Evolutionary conservation across 2,113 vertebrate genomes (phyloP).

Genomic region (Elachura formosa): DNA sequence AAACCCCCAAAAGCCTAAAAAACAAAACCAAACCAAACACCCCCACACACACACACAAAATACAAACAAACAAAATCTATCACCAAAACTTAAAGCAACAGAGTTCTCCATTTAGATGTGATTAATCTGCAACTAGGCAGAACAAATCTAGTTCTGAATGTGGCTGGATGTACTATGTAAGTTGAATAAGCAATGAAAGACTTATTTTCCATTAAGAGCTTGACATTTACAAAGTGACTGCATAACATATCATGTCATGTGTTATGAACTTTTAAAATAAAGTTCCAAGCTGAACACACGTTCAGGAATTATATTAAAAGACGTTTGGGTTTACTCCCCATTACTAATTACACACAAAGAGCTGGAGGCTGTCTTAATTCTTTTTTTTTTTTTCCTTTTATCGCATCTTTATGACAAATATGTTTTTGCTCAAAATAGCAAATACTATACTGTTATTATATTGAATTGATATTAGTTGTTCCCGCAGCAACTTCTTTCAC

Average conservation of each 20-base stretch:
- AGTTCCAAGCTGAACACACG: not conserved
- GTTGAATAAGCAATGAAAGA: not conserved
- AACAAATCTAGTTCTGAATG: not conserved
- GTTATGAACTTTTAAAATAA: constrained; percentile 3
- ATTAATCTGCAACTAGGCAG: not conserved
- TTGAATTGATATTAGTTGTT: not conserved
- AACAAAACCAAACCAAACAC: not conserved
- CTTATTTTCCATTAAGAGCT: not conserved
- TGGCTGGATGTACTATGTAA: not conserved
- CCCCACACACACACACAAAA: not conserved
- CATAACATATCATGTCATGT: not conserved
- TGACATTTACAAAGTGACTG: constrained; percentile 11
- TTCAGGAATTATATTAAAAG: not conserved
- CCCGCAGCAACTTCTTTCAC: not conserved
- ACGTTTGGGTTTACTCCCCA: not conserved
- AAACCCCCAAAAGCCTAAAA: not conserved
- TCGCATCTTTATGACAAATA: not conserved
- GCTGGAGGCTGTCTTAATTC: not conserved
- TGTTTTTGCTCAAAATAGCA: not conserved
- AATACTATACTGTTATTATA: not conserved
- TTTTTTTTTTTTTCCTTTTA: not conserved
- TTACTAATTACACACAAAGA: not conserved
- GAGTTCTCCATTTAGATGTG: not conserved
- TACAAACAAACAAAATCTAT: not conserved
- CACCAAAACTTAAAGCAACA: not conserved